A percentile compares a stretch with the other conserved stretches of the same genome.
Conservation (phyloP, 2,797 vertebrate genomes). For the Rhincodon typus region DNA sequence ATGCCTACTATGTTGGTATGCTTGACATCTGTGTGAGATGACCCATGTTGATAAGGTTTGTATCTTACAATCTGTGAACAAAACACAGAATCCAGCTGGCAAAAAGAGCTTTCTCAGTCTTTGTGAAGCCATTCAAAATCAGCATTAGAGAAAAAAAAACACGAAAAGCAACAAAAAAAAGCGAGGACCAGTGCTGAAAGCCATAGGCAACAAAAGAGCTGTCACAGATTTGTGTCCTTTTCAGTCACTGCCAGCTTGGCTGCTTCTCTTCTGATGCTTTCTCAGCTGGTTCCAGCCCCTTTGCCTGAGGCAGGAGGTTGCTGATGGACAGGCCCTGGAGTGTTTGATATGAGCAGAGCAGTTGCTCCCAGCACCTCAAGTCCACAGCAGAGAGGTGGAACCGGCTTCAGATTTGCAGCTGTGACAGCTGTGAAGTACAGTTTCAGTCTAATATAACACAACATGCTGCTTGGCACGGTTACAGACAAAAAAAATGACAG, state of each 20-base stretch:
- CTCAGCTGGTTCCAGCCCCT: slow-evolving; percentile 28
- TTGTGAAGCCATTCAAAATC: slow-evolving; percentile 33
- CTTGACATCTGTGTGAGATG: slow-evolving; percentile 35
- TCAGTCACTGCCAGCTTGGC: not conserved
- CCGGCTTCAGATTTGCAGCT: not conserved
- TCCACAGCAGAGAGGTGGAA: not conserved
- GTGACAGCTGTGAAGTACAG: slow-evolving; percentile 17
- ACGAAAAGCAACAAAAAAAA: not conserved
- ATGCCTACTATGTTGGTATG: slow-evolving; percentile 23
- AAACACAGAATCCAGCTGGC: slow-evolving; percentile 34
- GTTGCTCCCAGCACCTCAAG: not conserved
- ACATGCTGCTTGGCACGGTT: not conserved
- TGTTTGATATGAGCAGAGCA: not conserved
- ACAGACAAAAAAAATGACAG: slow-evolving; percentile 19
- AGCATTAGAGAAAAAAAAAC: slow-evolving; percentile 29
- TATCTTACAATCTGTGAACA: slow-evolving; percentile 33
- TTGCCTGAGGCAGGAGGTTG: not conserved
- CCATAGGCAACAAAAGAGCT: slow-evolving; percentile 27
- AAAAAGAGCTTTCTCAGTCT: slow-evolving; percentile 32
- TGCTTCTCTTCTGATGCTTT: slow-evolving; percentile 23
- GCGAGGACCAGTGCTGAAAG: not conserved
- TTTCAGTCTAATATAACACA: slow-evolving; percentile 13
- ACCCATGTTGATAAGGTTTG: slow-evolving; percentile 36
- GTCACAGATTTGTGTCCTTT: slow-evolving; percentile 25
- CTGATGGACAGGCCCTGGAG: slow-evolving; percentile 25